Evolutionary conservation across 2,888 invertebrate genomes (phyloP), one percentile per base, ranked within the genome.

Genomic region (Mystacides longicornis): DNA sequence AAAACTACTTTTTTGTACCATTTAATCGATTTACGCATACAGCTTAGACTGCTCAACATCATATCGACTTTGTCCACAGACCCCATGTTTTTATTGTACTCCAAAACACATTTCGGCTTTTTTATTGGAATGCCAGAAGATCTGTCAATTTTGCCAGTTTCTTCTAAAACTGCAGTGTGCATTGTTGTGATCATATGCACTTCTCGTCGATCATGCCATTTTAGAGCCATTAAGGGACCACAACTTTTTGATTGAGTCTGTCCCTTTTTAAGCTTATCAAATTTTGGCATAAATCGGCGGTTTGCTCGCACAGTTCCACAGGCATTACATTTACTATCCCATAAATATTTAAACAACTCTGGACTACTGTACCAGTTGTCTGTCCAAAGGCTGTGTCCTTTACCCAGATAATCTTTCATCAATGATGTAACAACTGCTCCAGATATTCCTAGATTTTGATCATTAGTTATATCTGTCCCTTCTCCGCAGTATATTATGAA

Each of bases 321-420:
- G 20, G 56, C 52, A 27, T 49, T 37, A 3, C 48, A 51, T 1
- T 23, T 19, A 3, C 49, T 37, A 3, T 22, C 31, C 20, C 42
- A 46, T 11, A 56, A 23, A 27, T 21, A 43, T 45, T 23, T 48
- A 18, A 52, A 56, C 22, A 56, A 46, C 7, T 11, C 7, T 7
- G 52, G 56, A 52, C 55, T 55, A 14, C 46, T 37, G 16, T 55
- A 55, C 51, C 55, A 55, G 37, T 55, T 47, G 42, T 55, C 55
- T 1, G 20, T n/a, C 4, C 23, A 51, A 14, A 55, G 23, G 1
- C 22, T 47, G 42, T 55, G 48, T 5, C 55, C 55, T 33, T 51
- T 51, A 4, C 22, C 51, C n/a, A 55, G 23, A 48, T 51, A 55
- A 18, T 51, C 51, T 20, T 55, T 31, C 46, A 55, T 31, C 2